Base-by-base conservation (phyloP, 2,113 vertebrate species). In the Epinephelus lanceolatus region DNA sequence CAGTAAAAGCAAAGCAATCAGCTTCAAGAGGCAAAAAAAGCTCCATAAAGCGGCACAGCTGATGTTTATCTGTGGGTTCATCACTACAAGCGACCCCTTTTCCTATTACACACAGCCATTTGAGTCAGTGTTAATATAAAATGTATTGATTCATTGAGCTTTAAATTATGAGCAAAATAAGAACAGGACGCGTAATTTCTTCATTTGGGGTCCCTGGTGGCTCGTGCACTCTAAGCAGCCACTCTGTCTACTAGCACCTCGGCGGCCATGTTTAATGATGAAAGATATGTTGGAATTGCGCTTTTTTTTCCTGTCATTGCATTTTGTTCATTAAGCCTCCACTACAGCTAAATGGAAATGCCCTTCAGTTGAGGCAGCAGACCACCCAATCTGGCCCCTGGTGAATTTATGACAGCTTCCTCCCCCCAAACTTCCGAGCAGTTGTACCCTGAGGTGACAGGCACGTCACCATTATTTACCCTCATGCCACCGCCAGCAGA, bases 381-480 rank as follows among this genome's bases (percentile, higher is more conserved):
- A 93, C 92, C 92, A 93, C 92, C 90, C 93, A 93, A 90, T 88
- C 81, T 86, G 83, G n/a, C 56, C 82, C 74, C 73, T 61, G 60
- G 66, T 70, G 83, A 61, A 78, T 91, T 90, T 91, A 88, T 79
- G 84, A 84, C 81, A 56, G 72, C 89, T 45, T 21, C 74, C 77
- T 25, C 81, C 25, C 27, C 52, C 59, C 60, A 59, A 75, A 89
- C 81, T 71, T 86, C 77, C 27, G 52, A 84, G 65, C 92, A 92
- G 84, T 90, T 87, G 88, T 87, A 71, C 77, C 92, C 84, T n/a
- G 80, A 93, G 91, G 93, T 93, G 89, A 91, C 91, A 91, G 84
- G 86, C 90, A 17, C 56, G 66, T 86, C 92, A 78, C 90, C 89
- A 90, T 92, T 92, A 93, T 92, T 93, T 92, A 93, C 89, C 71